Base-by-base conservation (phyloP, 2,113 vertebrate species). In the Saimiri boliviensis region DNA sequence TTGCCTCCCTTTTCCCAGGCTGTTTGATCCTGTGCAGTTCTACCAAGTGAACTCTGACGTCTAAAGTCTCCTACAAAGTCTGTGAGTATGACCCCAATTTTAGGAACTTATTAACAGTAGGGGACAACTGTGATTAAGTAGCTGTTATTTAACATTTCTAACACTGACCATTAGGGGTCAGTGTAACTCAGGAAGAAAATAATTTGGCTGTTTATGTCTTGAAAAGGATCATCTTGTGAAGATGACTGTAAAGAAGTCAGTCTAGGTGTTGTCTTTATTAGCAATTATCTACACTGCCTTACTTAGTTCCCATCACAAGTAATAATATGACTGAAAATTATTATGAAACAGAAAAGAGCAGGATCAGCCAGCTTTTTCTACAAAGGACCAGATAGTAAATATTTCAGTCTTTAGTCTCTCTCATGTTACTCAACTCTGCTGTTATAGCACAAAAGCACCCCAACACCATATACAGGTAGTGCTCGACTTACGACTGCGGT, bases 131-230 rank as follows among this genome's bases (percentile, higher is more conserved):
- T 68, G 52, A 84, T 95, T 49, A 49, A 88, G 8, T 6, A 60
- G 5, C 13, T 88, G 94, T 91, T n/a, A 80, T 91, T 96, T 89
- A 45, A 21, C 6, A 74, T 54, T 87, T 89, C 0, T 35, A 16
- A 52, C 52, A 52, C 52, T 52, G 52, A 30, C 98, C 98, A 93
- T 94, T 98, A 98, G 98, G 94, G 97, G 98, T 95, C 98, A 98
- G 97, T 86, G 98, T 81, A 92, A 94, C 6, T 30, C 97, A 97
- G 92, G 93, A 93, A 98, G 98, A 95, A 85, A 63, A 74, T 63
- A 60, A 60, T 77, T 68, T 58, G 54, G 21, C 23, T 49, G 12
- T 49, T 9, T 30, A 0, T 49, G 10, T 45, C 19, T 42, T 20
- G 37, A 58, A 92, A 81, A 49, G 32, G n/a, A 73, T 52, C 16